phyloP scores from a whole-genome alignment of 2,797 vertebrate genomes.

The Macropodus opercularis region DNA sequence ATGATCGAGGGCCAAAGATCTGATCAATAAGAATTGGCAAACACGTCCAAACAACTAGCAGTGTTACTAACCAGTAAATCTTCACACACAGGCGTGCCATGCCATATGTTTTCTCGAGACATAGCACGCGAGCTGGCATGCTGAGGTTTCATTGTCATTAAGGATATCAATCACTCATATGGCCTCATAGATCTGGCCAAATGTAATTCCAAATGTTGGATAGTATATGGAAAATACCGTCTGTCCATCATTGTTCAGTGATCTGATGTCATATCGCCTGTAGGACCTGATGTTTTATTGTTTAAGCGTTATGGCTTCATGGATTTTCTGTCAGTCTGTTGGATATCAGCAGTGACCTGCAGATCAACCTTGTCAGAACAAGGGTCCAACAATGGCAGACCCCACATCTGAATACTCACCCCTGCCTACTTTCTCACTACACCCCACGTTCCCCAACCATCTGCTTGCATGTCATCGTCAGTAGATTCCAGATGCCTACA shows the following conservation, averaged over 20 bases:
- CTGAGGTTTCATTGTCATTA: constrained; percentile 57
- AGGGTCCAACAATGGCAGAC: constrained; percentile 46
- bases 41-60: constrained; percentile 48
- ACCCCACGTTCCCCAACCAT: constrained; percentile 34
- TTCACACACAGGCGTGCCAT: constrained; percentile 34
- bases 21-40: constrained; percentile 64
- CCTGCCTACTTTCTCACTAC: not conserved
- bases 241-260: constrained; percentile 72
- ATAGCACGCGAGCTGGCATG: constrained; percentile 42
- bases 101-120: constrained; percentile 50
- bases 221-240: constrained; percentile 60
- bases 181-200: constrained; percentile 53
- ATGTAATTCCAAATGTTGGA: constrained; percentile 71
- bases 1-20: constrained; percentile 50
- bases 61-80: constrained; percentile 48
- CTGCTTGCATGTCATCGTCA: constrained; percentile 34
- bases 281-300: constrained; percentile 73
- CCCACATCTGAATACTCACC: constrained; percentile 23
- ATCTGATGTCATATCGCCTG: constrained; percentile 65
- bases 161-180: constrained; percentile 70
- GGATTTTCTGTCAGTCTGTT: constrained; percentile 75
- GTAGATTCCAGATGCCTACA: constrained; percentile 56
- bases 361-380: constrained; percentile 76
- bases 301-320: constrained; percentile 74
- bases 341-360: constrained; percentile 70